These are phyloP conservation scores for Decapterus maruadsi DNA, from an alignment of 2,797 vertebrate species.

Conservation along the genomic window DNA sequence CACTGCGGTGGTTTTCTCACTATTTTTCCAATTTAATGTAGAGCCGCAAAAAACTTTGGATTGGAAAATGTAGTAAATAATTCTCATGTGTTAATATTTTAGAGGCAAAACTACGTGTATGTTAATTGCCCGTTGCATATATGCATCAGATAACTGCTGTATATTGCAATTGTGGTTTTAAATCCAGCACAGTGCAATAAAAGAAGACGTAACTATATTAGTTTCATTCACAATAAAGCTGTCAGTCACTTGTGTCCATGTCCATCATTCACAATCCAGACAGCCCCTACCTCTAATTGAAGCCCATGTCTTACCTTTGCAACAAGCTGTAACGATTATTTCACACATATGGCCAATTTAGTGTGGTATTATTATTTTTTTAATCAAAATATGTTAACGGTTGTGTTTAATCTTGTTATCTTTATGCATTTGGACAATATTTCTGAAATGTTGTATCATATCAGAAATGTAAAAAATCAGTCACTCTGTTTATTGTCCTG, in stretches of 20 bases:
- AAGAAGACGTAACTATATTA: neutral
- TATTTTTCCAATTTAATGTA: neutral
- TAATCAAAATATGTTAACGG: neutral
- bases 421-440: neutral
- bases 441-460: neutral
- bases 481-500: neutral
- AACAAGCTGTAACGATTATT: neutral
- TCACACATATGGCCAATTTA: neutral
- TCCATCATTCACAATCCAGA: neutral
- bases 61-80: neutral
- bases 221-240: neutral
- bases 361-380: neutral
- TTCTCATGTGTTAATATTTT: neutral
- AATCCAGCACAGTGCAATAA: neutral
- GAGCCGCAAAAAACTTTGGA: neutral
- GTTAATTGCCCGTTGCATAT: neutral
- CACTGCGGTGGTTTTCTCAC: neutral
- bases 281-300: neutral
- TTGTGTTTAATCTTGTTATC: neutral
- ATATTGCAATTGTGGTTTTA: neutral
- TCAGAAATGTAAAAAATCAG: neutral
- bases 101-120: rapidly evolving
- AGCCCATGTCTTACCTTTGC: conserved; percentile 2
- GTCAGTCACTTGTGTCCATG: neutral
- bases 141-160: neutral